Evolutionary conservation across 2,113 vertebrate genomes (phyloP), one percentile per base, ranked within the genome.

Genomic region (Vicugna pacos): DNA sequence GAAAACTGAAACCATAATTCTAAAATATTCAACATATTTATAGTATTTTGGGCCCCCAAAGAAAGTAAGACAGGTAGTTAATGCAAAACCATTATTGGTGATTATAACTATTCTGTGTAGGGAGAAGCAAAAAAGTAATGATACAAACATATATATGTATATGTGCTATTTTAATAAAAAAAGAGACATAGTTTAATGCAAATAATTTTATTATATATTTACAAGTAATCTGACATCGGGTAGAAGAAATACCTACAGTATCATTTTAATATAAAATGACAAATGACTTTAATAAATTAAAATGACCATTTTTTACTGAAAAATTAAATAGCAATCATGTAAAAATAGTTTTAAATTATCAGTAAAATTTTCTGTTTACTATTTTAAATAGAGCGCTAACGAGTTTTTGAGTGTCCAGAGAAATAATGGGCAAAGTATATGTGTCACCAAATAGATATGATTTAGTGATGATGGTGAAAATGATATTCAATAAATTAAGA

Each of bases 241-340:
- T 97, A 92, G 97, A 98, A 97, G 96, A 97, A 98, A 97, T 98
- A 98, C 96, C 97, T 98, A 98, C 93, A 95, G 65, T 97, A 96
- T 97, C 97, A 98, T 97, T 98, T 98, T 97, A 97, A 97, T 98
- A 98, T 96, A 98, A 97, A 97, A 96, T 98, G 96, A 97, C 97
- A 97, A 97, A 97, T 97, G 95, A 97, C 96, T 93, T 96, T 94
- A 96, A 96, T 98, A 97, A 97, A 97, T 97, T 96, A 98, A 97
- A 96, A 97, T 97, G 97, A 97, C 42, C 87, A 96, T 94, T 97
- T 94, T 95, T 95, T 97, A 95, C 93, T 97, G 93, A 96, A 95
- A 97, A 97, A 98, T 96, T 95, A 97, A 98, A 97, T 96, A 94
- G 88, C 73, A 97, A 89, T 95, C 93, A 97, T 97, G 97, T 97